Conservation (phyloP, 2,113 vertebrate genomes). For the Oxygymnocypris stewartii region DNA sequence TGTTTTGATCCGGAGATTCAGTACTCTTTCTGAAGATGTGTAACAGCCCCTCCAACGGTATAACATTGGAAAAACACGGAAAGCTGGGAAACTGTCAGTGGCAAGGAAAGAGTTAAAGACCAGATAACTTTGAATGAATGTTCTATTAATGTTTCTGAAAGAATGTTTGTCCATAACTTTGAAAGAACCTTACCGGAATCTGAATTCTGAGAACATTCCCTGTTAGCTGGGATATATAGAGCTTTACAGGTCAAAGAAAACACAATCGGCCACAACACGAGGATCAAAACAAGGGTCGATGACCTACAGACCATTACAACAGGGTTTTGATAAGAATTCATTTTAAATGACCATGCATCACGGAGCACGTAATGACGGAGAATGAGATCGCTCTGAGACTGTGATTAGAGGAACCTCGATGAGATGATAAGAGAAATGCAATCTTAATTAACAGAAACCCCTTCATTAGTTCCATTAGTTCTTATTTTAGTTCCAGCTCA, state of each 20-base stretch:
- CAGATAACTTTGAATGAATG: no score
- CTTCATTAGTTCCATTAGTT: slow-evolving; percentile 67
- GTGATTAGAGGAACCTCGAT: slow-evolving; percentile 72
- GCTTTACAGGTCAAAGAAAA: not conserved
- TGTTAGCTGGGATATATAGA: not conserved
- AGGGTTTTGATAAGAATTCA: slow-evolving; percentile 64
- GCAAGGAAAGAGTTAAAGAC: no score
- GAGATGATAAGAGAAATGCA: slow-evolving; percentile 73
- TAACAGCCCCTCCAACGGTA: no score
- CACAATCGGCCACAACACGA: slow-evolving; percentile 20
- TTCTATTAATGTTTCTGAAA: not conserved
- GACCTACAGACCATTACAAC: slow-evolving; percentile 56
- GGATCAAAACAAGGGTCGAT: slow-evolving; percentile 47
- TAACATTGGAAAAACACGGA: no score
- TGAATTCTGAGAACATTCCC: no score
- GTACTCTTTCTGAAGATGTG: no score
- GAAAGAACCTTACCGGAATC: no score
- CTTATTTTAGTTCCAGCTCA: slow-evolving; percentile 23
- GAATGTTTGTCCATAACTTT: no score
- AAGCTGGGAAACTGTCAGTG: no score
- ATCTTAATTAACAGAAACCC: slow-evolving; percentile 71
- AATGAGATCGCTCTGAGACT: slow-evolving; percentile 68
- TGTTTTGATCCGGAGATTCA: no score
- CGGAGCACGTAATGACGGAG: slow-evolving; percentile 70
- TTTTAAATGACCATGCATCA: slow-evolving; percentile 71